Evolutionary conservation across 2,888 invertebrate species (phyloP), one percentile per base, ranked within the genome.

Genomic region (Rhogogaster chlorosoma): DNA sequence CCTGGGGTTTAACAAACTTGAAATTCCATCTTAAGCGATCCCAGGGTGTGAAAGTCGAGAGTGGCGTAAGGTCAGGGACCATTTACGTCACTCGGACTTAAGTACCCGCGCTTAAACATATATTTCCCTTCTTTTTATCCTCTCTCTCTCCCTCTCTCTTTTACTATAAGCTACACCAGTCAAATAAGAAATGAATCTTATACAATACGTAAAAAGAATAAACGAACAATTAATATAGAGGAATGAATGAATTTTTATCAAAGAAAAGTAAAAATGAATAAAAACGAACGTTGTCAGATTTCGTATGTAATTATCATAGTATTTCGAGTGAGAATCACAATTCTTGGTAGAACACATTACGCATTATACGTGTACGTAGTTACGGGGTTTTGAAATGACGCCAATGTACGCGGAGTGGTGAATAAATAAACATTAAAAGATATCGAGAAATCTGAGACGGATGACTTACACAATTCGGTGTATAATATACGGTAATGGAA

Each of bases 21-120:
- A 64, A 61, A 80, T 80, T 61, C 80, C 64, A 53, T 77, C 67
- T 32, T 18, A 73, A 73, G 29, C 73, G 73, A 73, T n/a, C 73
- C 42, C 42, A n/a, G n/a, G 61, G 80, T 80, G 32, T 80, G 36
- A 77, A 80, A 80, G 80, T 61, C 26, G 61, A 22, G 36, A 32
- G 61, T 61, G 61, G 22, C 38, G 38, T 80, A 80, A 80, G 80
- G 80, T 80, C 80, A 80, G 61, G 80, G 61, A 80, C 38, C 80
- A 61, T 61, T 61, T 80, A 45, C 80, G 80, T 80, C 22, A 80
- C 57, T n/a, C 67, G 29, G 38, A 73, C 38, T 73, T 22, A 38
- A 73, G 22, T 38, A 70, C 70, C 70, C 36, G 18, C 29, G 29
- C 3, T 73, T 42, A 22, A 42, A 38, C 42, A 42, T 42, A 71